Base-by-base conservation (phyloP, 2,113 vertebrate genomes). In the Zapornia atra region DNA sequence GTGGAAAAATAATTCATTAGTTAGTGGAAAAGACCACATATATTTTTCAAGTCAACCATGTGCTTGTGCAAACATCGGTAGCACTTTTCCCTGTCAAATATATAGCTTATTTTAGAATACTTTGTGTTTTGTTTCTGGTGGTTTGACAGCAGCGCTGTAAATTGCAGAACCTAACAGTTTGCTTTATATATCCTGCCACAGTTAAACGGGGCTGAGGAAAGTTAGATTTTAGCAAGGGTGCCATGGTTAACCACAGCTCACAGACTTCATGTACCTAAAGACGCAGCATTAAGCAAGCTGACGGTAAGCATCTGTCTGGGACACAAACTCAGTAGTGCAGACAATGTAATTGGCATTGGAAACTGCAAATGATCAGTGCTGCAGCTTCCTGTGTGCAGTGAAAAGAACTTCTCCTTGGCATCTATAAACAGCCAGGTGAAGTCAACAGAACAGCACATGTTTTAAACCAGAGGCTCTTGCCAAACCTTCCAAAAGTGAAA, bases 191-290 rank as follows among this genome's bases (percentile, higher is more conserved):
- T 36, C 78, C 36, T 48, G 36, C 20, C 57, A 68, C 20, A 66
- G 63, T 73, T 92, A 70, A 92, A 68, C 28, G 25, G 20, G 4
- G 29, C 21, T 81, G 54, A 81, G 21, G 38, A 96, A 92, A 83
- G 5, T 54, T 1, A 1, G 77, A 36, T 83, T 81, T 78, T 90
- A 81, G 75, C 36, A 80, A 63, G 36, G 79, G 53, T 57, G 21
- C 26, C 29, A 15, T 40, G 40, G 50, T 48, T 79, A 66, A 69
- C 42, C 83, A 68, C 48, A 85, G 44, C n/a, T 91, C 70, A 34
- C 21, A 60, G 53, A 76, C 24, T 42, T 95, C 71, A 38, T 19
- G 10, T 65, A 56, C 69, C 46, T 82, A 3, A 66, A 77, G 68
- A 73, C 20, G 21, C 7, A 4, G 11, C 15, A 13, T n/a, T 68